Conservation (phyloP, 2,888 invertebrate genomes). For the Diarsia dahlii region DNA sequence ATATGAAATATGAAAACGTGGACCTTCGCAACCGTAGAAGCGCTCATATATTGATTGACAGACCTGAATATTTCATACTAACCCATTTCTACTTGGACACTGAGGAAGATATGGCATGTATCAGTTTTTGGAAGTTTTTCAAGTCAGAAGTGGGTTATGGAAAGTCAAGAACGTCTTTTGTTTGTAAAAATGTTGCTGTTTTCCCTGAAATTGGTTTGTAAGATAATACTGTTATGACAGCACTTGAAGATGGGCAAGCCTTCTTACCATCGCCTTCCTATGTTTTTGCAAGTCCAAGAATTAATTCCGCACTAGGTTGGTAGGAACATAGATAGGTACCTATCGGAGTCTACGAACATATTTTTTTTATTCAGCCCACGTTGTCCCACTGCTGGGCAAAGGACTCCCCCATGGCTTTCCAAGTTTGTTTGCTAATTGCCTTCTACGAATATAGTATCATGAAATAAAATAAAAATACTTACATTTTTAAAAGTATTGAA, state of each 20-base stretch:
- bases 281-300: background rate
- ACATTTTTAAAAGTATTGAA: background rate
- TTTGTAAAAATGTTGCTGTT: slow-evolving; percentile 2
- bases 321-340: no score
- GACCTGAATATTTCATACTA: slow-evolving; percentile 74
- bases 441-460: no score
- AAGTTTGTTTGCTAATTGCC: no score
- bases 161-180: slow-evolving; percentile 4
- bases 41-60: slow-evolving; percentile 83
- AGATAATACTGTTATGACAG: background rate
- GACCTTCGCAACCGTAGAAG: slow-evolving; percentile 62
- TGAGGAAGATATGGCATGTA: slow-evolving; percentile 51
- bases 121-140: slow-evolving; percentile 31
- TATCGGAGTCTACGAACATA: no score
- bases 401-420: no score
- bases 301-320: no score
- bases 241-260: background rate
- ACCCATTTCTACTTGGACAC: slow-evolving; percentile 65
- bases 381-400: no score
- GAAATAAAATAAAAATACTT: background rate
- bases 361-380: no score
- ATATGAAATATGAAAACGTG: slow-evolving; percentile 82
- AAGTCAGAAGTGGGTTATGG: slow-evolving; percentile 24
- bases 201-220: background rate
- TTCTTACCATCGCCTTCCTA: background rate